phyloP scores from a whole-genome alignment of 1,140 invertebrate genomes.

The Armadillidium nasatum region DNA sequence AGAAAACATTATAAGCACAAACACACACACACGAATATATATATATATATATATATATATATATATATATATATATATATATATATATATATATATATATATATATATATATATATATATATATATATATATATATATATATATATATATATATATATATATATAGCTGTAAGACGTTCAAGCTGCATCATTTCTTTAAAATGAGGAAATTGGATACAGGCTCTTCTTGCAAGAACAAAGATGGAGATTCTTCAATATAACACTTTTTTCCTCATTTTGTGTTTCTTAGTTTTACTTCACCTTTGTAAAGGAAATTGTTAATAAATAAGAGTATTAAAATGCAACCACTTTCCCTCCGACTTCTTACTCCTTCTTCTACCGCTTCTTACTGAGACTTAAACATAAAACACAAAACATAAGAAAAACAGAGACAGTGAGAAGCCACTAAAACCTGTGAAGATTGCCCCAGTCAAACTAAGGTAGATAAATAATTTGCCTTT shows the following conservation, averaged over 20 bases:
- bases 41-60: constrained; percentile 6
- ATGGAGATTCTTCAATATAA: neutral
- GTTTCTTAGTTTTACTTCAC: too few relatives aligned
- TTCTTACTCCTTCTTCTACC: too few relatives aligned
- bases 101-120: neutral
- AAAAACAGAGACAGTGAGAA: too few relatives aligned
- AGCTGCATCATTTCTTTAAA: neutral
- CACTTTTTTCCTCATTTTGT: too few relatives aligned
- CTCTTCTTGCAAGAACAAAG: neutral
- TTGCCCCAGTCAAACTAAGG: too few relatives aligned
- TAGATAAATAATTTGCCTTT: too few relatives aligned
- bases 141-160: neutral
- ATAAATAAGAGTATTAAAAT: too few relatives aligned
- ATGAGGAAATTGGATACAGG: neutral
- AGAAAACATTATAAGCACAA: neutral
- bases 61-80: constrained; percentile 2
- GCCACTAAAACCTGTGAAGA: too few relatives aligned
- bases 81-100: neutral
- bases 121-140: neutral
- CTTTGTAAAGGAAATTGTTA: too few relatives aligned
- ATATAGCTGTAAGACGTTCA: neutral
- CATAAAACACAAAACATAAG: too few relatives aligned
- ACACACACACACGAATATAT: neutral
- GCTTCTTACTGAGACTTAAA: too few relatives aligned
- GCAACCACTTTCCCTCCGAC: too few relatives aligned